These are phyloP conservation scores for Rhincodon typus DNA, from an alignment of 2,797 vertebrate genomes.

Conservation along the genomic window DNA sequence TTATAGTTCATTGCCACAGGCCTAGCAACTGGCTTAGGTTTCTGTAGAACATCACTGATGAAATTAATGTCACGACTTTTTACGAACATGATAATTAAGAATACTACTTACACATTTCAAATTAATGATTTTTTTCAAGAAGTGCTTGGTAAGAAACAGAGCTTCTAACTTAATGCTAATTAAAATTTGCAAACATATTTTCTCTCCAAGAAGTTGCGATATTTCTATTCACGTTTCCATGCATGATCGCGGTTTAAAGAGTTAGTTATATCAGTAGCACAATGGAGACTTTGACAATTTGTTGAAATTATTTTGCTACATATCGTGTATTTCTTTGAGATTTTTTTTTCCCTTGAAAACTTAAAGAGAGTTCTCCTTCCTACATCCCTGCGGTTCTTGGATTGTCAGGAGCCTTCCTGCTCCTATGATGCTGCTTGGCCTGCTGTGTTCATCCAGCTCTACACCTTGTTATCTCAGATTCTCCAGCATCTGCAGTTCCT, in stretches of 20 bases:
- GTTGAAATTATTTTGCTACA: not conserved
- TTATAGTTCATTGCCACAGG: conserved; percentile 26
- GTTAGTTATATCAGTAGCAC: not conserved
- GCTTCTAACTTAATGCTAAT: not conserved
- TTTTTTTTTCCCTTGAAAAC: not conserved
- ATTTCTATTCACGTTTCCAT: not conserved
- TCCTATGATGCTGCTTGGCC: no score
- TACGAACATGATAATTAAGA: conserved; percentile 24
- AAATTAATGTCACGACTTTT: conserved; percentile 35
- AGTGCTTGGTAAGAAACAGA: not conserved
- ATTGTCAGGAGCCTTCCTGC: no score
- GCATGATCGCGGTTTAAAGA: not conserved
- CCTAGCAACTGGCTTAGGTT: not conserved
- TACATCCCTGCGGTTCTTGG: not conserved
- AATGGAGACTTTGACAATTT: no score
- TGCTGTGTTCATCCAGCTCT: no score
- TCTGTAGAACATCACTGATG: not conserved
- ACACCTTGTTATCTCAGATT: no score
- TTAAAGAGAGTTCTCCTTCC: not conserved
- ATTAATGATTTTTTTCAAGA: conserved; percentile 26
- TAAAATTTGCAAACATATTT: conserved; percentile 25
- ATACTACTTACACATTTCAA: conserved; percentile 32
- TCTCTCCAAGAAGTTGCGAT: not conserved
- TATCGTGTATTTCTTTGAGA: no score
- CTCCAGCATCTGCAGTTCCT: no score